These are phyloP conservation scores for Macrostomum lignano DNA, from an alignment of 1,140 invertebrate species.

Conservation along the genomic window DNA sequence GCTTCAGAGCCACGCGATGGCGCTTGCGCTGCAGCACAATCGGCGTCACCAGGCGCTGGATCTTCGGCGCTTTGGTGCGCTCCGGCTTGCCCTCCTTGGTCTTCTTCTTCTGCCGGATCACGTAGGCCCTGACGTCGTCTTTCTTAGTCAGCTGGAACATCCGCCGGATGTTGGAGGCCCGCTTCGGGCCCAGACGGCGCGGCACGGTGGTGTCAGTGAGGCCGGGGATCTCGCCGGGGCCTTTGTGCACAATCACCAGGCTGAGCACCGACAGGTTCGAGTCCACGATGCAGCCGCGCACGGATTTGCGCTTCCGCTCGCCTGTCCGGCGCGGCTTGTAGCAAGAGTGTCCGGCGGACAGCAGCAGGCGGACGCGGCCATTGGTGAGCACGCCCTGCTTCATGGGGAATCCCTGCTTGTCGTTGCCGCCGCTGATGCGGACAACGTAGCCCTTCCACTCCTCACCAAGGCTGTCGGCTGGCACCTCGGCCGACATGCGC, in stretches of 20 bases:
- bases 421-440: slow-evolving; percentile 78
- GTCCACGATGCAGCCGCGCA: slow-evolving; percentile 93
- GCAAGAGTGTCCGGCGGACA: slow-evolving; percentile 86
- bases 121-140: slow-evolving; percentile 86
- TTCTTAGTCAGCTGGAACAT: slow-evolving; percentile 83
- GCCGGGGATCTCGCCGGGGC: slow-evolving; percentile 66
- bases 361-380: slow-evolving; percentile 65
- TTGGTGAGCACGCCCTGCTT: slow-evolving; percentile 94
- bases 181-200: slow-evolving; percentile 77
- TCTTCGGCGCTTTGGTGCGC: slow-evolving; percentile 71
- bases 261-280: slow-evolving; percentile 72
- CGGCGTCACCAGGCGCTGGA: slow-evolving; percentile 87
- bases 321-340: slow-evolving; percentile 75
- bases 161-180: slow-evolving; percentile 85
- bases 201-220: slow-evolving; percentile 79
- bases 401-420: slow-evolving; percentile 99
- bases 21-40: slow-evolving; percentile 51
- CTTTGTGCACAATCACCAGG: slow-evolving; percentile 75
- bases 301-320: slow-evolving; percentile 88
- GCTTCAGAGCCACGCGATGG: slow-evolving; percentile 1
- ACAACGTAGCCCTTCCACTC: slow-evolving; percentile 96
- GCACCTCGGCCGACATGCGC: slow-evolving; percentile 80
- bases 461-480: slow-evolving; percentile 68
- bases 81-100: slow-evolving; percentile 46
- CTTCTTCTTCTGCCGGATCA: slow-evolving; percentile 61